Base-by-base conservation (phyloP, 2,113 vertebrate species). In the Cavia aperea region DNA sequence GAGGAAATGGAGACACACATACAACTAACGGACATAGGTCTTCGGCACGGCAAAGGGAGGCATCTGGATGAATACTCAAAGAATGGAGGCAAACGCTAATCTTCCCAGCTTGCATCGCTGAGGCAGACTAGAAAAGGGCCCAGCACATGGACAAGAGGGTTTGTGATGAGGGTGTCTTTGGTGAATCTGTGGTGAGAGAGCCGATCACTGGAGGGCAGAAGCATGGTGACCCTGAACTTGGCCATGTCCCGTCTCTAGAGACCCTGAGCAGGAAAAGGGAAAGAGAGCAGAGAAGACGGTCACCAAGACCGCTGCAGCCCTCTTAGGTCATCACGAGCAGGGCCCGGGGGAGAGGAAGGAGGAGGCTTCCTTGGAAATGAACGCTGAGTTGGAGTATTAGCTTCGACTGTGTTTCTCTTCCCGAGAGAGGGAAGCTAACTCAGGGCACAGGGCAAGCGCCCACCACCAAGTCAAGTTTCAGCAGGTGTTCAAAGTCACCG, bases 1-100 rank as follows among this genome's bases (percentile, higher is more conserved):
- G 51, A 81, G 18, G 12, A 91, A 33, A 58, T 1, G 86, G 10
- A 39, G 23, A 26, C 43, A 72, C 70, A 43, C 68, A 75, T 23
- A 75, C 39, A n/a, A n/a, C 31, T 18, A 46, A 81, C 18, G 31
- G 16, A 5, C 75, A 43, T 31, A 24, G 58, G 33, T 85, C 49
- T 36, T 63, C 81, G 81, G 51, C n/a, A 72, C 39, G 77, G 51
- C 54, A 39, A 68, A 91, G 31, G 56, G 75, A 81, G 9, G 16
- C 10, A 49, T n/a, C n/a, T 73, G 56, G 82, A 68, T 39, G 81
- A 85, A 90, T 86, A 56, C 14, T 81, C 63, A 54, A 43, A 89
- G 43, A 23, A 24, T 36, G 2, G 15, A 81, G 60, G 51, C 23
- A 79, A 90, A 88, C 58, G 14, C 21, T 60, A 1, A 7, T 78